phyloP scores from a whole-genome alignment of 2,113 vertebrate species.

The Catharus fuscescens region DNA sequence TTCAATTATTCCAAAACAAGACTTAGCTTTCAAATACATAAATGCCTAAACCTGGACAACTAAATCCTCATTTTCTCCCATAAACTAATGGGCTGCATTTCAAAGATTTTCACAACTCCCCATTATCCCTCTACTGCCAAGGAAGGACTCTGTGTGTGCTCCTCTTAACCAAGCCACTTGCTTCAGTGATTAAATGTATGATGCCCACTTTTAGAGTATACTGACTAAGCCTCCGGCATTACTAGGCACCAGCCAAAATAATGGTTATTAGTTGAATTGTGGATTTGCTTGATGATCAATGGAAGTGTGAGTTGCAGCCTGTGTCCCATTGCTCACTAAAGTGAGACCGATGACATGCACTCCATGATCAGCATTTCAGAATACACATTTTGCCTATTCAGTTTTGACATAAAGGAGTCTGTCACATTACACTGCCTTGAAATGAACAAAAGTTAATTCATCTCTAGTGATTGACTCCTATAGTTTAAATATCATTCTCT shows the following conservation, averaged over 20 bases:
- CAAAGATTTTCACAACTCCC: not conserved
- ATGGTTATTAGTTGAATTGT: not conserved
- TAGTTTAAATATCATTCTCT: not conserved
- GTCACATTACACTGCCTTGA: not conserved
- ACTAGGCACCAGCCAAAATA: not conserved
- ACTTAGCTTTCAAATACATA: not conserved
- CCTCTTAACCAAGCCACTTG: not conserved
- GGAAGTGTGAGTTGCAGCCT: not conserved
- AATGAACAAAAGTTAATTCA: not conserved
- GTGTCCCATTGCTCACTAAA: not conserved
- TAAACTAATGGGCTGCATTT: not conserved
- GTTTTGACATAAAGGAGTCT: not conserved
- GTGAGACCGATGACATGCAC: accelerated
- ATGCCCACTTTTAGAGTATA: not conserved
- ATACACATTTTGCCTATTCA: not conserved
- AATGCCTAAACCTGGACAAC: not conserved
- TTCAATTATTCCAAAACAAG: not conserved
- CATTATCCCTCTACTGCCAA: not conserved
- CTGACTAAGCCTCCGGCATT: not conserved
- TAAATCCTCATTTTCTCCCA: not conserved
- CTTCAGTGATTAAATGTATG: not conserved
- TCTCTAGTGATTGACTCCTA: not conserved
- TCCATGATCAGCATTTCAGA: not conserved
- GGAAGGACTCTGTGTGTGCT: not conserved
- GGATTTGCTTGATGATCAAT: not conserved